Base-by-base conservation (phyloP, 2,888 invertebrate species). In the Parascotia fuliginaria region DNA sequence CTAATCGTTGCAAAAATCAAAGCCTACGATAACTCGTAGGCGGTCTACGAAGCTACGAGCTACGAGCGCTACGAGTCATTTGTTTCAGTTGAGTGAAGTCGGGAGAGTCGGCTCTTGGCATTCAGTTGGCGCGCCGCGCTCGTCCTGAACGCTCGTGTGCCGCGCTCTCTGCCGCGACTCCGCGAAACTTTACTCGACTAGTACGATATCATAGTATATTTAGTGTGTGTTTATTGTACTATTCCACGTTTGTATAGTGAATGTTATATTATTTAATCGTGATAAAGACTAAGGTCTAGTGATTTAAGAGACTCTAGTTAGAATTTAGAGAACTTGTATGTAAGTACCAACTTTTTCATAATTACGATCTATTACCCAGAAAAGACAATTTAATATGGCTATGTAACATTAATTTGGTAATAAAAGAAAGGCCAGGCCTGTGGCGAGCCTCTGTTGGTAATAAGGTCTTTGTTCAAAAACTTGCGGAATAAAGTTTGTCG, bases 61-160 rank as follows among this genome's bases (percentile, higher is more conserved):
- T 65, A 67, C 55, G 52, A 33, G 43, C 37, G 50, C 50, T 65
- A 55, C 58, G 59, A 42, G 36, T 49, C 55, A 57, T 63, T 64
- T 50, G 43, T 53, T 31, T 37, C 40, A 19, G 40, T 28, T 9
- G 37, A 29, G 42, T 22, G 24, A 13, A 43, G 42, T 29, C 55
- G 28, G 48, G 9, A 13, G 14, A 43, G 42, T 29, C 55, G 28
- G 48, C 9, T 15, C 19, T 28, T 43, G 28, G 19, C 11, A 11
- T 2, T 50, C 69, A 70, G 70, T 70, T 42, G 41, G 71, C 69
- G 69, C 66, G 59, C 36, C 54, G 70, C 71, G 69, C 61, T 71
- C 53, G 49, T 14, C 11, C 9, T 9, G 22, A 40, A 1, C n/a
- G 38, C 27, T 52, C 49, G 71, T 43, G 58, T 51, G 19, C 3